phyloP scores from a whole-genome alignment of 2,888 invertebrate species.

The Amblyjoppa fuscipennis region DNA sequence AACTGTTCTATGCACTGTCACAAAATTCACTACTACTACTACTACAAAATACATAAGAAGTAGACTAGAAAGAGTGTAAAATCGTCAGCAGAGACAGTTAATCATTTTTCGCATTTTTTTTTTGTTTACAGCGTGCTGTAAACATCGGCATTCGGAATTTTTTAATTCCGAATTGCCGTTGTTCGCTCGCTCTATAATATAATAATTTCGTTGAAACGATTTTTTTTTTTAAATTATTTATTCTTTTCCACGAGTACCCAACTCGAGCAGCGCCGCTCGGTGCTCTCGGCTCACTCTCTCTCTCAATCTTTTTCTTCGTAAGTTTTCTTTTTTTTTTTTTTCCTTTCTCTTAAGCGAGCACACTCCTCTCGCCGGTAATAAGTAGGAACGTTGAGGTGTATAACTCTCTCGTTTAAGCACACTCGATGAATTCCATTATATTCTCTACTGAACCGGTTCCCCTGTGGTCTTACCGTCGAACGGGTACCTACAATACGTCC shows the following conservation, averaged over 20 bases:
- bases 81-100: neutral
- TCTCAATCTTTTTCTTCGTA: constrained; percentile 26
- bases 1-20: neutral
- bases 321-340: neutral
- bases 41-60: too few relatives aligned
- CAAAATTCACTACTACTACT: too few relatives aligned
- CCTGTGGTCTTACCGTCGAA: constrained; percentile 25
- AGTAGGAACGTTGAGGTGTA: constrained; percentile 25
- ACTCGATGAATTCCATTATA: constrained; percentile 69
- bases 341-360: neutral
- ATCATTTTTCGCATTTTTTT: neutral
- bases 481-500: constrained; percentile 36
- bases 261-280: constrained; percentile 15
- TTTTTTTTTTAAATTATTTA: neutral
- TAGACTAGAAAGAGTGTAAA: too few relatives aligned
- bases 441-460: constrained; percentile 11
- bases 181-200: constrained; percentile 36
- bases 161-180: constrained; percentile 46
- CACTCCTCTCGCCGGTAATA: constrained; percentile 14
- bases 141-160: too few relatives aligned
- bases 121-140: neutral
- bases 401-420: constrained; percentile 58
- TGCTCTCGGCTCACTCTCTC: neutral
- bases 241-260: constrained; percentile 37
- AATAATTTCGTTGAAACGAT: constrained; percentile 52